Percentiles rank a stretch among this genome's conserved stretches.
Conservation (phyloP, 2,888 invertebrate genomes). For the Lordiphosa andalusiaca region DNA sequence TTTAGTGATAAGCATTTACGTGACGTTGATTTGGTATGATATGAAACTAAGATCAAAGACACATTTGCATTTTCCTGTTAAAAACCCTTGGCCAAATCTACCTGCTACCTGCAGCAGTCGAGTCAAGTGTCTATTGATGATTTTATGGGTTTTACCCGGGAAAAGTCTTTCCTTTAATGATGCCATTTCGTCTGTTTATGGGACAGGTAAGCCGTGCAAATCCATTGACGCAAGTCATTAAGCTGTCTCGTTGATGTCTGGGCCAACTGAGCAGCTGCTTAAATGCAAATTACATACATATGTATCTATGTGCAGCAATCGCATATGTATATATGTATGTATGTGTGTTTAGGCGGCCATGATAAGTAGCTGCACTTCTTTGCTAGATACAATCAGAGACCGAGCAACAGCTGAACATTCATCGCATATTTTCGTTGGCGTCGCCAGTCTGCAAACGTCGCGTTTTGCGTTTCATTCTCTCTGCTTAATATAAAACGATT, state of each 20-base stretch:
- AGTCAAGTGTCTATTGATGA: constrained; percentile 58
- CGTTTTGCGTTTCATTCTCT: constrained; percentile 39
- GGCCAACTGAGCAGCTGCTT: constrained; percentile 11
- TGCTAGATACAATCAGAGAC: constrained; percentile 26
- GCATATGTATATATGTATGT: no score
- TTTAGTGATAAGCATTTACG: constrained; percentile 47
- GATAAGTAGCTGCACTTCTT: constrained; percentile 2
- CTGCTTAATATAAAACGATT: constrained; percentile 63
- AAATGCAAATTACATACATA: constrained; percentile 7
- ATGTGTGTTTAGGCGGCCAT: not conserved
- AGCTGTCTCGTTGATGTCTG: constrained; percentile 65
- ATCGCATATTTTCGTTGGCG: constrained; percentile 73
- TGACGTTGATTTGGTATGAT: constrained; percentile 52
- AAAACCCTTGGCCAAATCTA: not conserved
- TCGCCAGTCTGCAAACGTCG: constrained; percentile 76
- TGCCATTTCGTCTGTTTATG: constrained; percentile 52
- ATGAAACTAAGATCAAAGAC: constrained; percentile 2
- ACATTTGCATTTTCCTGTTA: not conserved
- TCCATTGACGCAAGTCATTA: constrained; percentile 63
- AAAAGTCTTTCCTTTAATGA: constrained; percentile 47
- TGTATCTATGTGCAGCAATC: not conserved
- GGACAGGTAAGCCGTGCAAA: constrained; percentile 29
- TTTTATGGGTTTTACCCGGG: constrained; percentile 73
- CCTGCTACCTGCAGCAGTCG: constrained; percentile 11
- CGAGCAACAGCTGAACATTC: constrained; percentile 41